Conservation (phyloP, 2,888 invertebrate species). For the Tyria jacobaeae region DNA sequence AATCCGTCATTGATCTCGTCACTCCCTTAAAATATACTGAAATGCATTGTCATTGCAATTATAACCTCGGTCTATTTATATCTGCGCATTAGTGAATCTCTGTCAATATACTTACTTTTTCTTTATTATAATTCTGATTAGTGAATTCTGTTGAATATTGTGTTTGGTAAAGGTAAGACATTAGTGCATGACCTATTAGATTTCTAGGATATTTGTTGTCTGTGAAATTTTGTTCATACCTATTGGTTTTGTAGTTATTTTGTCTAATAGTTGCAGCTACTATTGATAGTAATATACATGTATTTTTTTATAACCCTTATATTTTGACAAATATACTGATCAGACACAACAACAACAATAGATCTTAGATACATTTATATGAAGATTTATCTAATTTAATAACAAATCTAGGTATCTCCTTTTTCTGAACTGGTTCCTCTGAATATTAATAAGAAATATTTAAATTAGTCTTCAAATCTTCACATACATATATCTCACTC, state of each 20-base stretch:
- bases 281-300: too few species aligned
- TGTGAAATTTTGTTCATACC: not conserved
- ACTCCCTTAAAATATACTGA: not conserved
- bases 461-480: too few species aligned
- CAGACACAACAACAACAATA: too few species aligned
- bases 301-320: too few species aligned
- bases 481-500: too few species aligned
- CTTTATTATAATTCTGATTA: not conserved
- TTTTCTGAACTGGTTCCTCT: too few species aligned
- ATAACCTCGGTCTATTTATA: not conserved
- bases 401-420: too few species aligned
- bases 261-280: not conserved
- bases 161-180: not conserved
- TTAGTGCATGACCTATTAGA: not conserved
- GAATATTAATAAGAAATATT: too few species aligned
- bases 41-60: not conserved
- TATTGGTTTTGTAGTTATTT: not conserved
- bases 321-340: too few species aligned
- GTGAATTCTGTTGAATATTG: not conserved
- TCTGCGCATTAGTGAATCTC: not conserved
- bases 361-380: too few species aligned
- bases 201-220: not conserved
- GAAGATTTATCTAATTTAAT: too few species aligned
- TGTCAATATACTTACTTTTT: not conserved
- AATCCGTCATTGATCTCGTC: slow-evolving; percentile 6